A percentile compares a stretch with the other conserved stretches of the same genome.
Evolutionary conservation across 2,888 invertebrate genomes (phyloP).

Genomic region (Polia nebulosa): DNA sequence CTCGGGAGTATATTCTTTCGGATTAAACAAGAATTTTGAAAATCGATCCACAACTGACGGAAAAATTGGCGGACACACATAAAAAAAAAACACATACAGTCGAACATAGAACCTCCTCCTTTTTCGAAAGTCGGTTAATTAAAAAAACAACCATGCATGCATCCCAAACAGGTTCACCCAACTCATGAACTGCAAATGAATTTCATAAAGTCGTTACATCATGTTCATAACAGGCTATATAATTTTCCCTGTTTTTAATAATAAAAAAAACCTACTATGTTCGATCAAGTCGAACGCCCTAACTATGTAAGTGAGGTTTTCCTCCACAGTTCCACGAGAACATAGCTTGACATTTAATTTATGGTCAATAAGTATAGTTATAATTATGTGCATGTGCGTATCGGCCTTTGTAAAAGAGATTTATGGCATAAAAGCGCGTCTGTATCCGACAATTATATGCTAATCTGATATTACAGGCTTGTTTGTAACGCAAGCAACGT

Average conservation of each 20-base stretch:
- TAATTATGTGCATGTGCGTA: conserved; percentile 59
- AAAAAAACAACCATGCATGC: conserved; percentile 3
- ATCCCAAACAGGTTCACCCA: conserved; percentile 18
- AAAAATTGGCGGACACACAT: too few relatives aligned
- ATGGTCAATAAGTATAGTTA: conserved; percentile 62
- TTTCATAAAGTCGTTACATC: conserved; percentile 43
- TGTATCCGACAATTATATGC: conserved; percentile 86
- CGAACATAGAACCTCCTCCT: too few relatives aligned
- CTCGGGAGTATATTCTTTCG: too few relatives aligned
- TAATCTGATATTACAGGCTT: conserved; percentile 72
- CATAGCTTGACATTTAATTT: conserved; percentile 65
- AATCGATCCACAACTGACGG: too few relatives aligned
- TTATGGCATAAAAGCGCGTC: conserved; percentile 79
- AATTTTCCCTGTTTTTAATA: conserved; percentile 47
- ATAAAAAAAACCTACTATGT: conserved; percentile 29
- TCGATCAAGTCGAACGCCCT: conserved; percentile 47
- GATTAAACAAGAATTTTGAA: too few relatives aligned
- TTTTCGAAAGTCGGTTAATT: too few relatives aligned
- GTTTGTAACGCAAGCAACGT: conserved; percentile 52
- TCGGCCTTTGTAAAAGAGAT: conserved; percentile 80
- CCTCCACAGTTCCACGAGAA: conserved; percentile 59
- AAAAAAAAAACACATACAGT: too few relatives aligned
- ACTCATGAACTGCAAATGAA: conserved; percentile 35
- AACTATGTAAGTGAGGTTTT: conserved; percentile 62
- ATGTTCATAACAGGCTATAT: conserved; percentile 27